These are phyloP conservation scores for Vulpes ferrilata DNA, from an alignment of 2,113 vertebrate species.

Conservation along the genomic window DNA sequence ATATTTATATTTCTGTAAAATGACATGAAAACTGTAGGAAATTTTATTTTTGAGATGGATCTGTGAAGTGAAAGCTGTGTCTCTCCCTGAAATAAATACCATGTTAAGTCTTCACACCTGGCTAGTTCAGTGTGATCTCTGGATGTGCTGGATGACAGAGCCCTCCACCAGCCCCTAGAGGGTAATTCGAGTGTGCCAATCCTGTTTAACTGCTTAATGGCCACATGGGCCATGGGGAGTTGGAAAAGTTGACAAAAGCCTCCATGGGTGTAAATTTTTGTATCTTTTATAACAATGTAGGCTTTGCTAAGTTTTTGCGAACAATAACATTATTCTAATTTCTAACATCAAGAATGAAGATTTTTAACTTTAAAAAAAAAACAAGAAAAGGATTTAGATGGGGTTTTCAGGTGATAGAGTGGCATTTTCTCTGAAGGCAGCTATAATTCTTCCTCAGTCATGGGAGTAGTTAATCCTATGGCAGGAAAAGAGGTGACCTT, in stretches of 20 bases:
- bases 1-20: neutral
- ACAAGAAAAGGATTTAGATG: conserved; percentile 10
- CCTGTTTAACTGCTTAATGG: neutral
- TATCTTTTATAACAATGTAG: neutral
- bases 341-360: neutral
- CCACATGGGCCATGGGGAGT: neutral
- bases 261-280: neutral
- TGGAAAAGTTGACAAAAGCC: neutral
- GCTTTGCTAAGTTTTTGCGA: neutral
- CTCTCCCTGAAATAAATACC: neutral
- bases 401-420: neutral
- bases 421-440: neutral
- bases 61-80: neutral
- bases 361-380: conserved; percentile 34
- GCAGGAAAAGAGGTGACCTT: neutral
- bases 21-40: neutral
- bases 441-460: neutral
- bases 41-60: neutral
- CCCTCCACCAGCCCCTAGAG: neutral
- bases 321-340: neutral
- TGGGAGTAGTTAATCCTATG: neutral
- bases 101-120: neutral
- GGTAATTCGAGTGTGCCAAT: neutral
- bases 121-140: neutral
- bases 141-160: neutral